Percentiles rank a stretch among this genome's conserved stretches.
phyloP scores from a whole-genome alignment of 2,888 invertebrate species.

The Altica lythri region DNA sequence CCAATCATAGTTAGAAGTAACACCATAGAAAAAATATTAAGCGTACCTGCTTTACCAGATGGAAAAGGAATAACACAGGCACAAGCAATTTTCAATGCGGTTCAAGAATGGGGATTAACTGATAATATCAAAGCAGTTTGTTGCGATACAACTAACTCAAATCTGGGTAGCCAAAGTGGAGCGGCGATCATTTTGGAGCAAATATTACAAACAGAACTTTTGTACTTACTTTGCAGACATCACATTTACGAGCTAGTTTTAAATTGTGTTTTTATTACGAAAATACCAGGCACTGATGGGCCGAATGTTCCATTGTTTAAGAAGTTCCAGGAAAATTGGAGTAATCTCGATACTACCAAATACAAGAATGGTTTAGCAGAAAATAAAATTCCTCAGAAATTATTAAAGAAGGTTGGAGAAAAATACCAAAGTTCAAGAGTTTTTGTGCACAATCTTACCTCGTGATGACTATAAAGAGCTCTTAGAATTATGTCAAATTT shows the following conservation, averaged over 20 bases:
- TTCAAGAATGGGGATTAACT: constrained; percentile 15
- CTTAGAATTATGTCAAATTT: neutral
- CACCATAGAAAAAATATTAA: constrained; percentile 28
- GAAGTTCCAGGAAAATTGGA: constrained; percentile 33
- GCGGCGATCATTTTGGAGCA: constrained; percentile 38
- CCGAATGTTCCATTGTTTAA: constrained; percentile 36
- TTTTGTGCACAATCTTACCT: neutral
- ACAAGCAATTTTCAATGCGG: constrained; percentile 18
- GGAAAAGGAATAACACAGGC: constrained; percentile 34
- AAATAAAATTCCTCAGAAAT: neutral
- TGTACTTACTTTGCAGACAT: constrained; percentile 44
- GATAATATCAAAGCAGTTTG: constrained; percentile 28
- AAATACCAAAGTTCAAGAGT: neutral
- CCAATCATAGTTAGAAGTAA: constrained; percentile 4
- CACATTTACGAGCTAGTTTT: constrained; percentile 38
- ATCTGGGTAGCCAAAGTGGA: constrained; percentile 39
- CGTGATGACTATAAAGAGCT: neutral
- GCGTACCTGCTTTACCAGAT: constrained; percentile 31
- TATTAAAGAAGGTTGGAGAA: neutral
- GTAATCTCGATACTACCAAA: neutral
- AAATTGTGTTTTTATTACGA: neutral
- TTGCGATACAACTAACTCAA: constrained; percentile 41
- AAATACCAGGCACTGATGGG: constrained; percentile 19
- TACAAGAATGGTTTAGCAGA: neutral
- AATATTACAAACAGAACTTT: constrained; percentile 35